phyloP scores from a whole-genome alignment of 1,140 invertebrate species.

The Drosophila bifasciata region DNA sequence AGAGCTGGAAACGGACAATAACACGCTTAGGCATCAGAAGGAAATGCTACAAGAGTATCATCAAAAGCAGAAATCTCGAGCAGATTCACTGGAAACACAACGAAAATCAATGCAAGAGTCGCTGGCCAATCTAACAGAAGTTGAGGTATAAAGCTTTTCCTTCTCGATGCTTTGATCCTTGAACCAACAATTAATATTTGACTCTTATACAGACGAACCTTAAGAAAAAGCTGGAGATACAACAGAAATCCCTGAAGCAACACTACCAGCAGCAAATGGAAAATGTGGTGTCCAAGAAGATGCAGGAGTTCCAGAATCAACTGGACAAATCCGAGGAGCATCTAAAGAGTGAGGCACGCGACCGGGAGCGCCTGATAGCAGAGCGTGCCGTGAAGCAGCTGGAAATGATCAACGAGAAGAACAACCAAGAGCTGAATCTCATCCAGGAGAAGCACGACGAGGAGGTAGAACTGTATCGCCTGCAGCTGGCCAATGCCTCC shows the following conservation, averaged over 20 bases:
- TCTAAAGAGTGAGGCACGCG: slow-evolving; percentile 87
- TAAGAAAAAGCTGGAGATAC: slow-evolving; percentile 87
- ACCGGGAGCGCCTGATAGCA: slow-evolving; percentile 88
- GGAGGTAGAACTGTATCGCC: slow-evolving; percentile 88
- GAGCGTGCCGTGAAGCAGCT: slow-evolving; percentile 89
- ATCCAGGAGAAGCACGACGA: slow-evolving; percentile 91
- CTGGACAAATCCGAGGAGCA: slow-evolving; percentile 88
- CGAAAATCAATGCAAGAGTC: slow-evolving; percentile 73
- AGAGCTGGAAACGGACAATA: slow-evolving; percentile 68
- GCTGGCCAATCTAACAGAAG: slow-evolving; percentile 69
- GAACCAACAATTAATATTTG: background rate
- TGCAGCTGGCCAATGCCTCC: slow-evolving; percentile 88
- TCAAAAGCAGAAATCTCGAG: slow-evolving; percentile 73
- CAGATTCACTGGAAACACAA: slow-evolving; percentile 67
- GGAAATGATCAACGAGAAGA: slow-evolving; percentile 89
- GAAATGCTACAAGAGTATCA: slow-evolving; percentile 80
- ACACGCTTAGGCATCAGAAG: slow-evolving; percentile 65
- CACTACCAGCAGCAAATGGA: slow-evolving; percentile 93
- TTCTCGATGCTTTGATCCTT: too few species aligned
- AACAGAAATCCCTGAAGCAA: slow-evolving; percentile 88
- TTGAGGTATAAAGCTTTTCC: slow-evolving; percentile 48
- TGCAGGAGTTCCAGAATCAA: slow-evolving; percentile 91
- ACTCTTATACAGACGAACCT: slow-evolving; percentile 52
- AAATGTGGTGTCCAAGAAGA: slow-evolving; percentile 89
- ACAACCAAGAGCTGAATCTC: slow-evolving; percentile 89